Base-by-base conservation (phyloP, 2,888 invertebrate species). In the Mesochorus sp. region DNA sequence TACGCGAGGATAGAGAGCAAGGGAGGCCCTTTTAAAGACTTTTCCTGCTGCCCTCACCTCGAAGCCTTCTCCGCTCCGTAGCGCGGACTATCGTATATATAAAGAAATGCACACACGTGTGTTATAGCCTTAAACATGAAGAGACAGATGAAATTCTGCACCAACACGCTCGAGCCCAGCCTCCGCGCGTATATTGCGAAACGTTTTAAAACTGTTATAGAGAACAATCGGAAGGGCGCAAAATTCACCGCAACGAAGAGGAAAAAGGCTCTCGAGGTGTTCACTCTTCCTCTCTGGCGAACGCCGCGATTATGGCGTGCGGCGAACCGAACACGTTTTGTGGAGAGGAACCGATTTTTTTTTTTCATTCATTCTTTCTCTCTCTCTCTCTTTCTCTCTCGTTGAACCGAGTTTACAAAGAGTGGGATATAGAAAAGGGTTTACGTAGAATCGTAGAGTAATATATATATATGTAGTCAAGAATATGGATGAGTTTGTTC, bases 21-120 rank as follows among this genome's bases (percentile, higher is more conserved):
- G 66, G 59, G 42, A 24, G 59, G 85, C 86, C 87, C 87, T 88
- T 88, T 89, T 88, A 89, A 88, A 89, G 88, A 88, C 88, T 88
- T 86, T 87, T 86, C 85, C 86, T 80, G 84, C 85, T 83, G 81
- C 83, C 81, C 79, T 78, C 82, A 82, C 84, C 82, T 75, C 76
- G 71, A 61, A 68, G 44, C 72, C 31, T 51, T 44, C 55, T 39
- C 55, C 64, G 51, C 70, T 73, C 76, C 76, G 80, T 70, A 68
- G 79, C 80, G 76, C 66, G 62, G 19, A 17, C 28, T 61, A 26
- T 61, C 34, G 19, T 4, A 37, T 39, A 53, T 17, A 37, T 42
- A 28, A 21, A 39, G 21, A 42, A 37, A 39, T 8, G 31, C 19
- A 44, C 21, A 57, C 24, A 62, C 70, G 49, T 59, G 55, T 53